A percentile compares a stretch with the other conserved stretches of the same genome.
phyloP scores from a whole-genome alignment of 1,140 invertebrate genomes.

The Brachionus paranguensis region DNA sequence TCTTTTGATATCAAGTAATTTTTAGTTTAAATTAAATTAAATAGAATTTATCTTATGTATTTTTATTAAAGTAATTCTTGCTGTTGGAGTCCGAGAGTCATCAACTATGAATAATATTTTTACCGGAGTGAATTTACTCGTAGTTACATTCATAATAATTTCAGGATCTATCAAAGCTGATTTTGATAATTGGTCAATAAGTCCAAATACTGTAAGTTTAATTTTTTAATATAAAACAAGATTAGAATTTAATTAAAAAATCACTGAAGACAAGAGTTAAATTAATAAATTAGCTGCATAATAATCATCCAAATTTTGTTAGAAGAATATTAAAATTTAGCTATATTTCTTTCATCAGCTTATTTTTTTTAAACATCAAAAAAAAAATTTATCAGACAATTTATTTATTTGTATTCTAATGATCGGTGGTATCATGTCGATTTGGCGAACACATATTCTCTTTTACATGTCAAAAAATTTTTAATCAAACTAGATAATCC shows the following conservation, averaged over 20 bases:
- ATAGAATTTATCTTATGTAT: not conserved
- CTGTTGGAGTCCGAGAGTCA: conserved; percentile 78
- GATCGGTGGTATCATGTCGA: too few species aligned
- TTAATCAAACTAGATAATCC: too few species aligned
- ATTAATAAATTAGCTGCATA: too few species aligned
- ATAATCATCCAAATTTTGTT: too few species aligned
- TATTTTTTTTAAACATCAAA: too few species aligned
- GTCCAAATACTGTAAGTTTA: conserved; percentile 50
- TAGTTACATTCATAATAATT: conserved; percentile 62
- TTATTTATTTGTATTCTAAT: too few species aligned
- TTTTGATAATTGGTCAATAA: conserved; percentile 55
- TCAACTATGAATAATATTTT: conserved; percentile 83
- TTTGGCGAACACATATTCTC: too few species aligned
- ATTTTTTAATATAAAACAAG: not conserved
- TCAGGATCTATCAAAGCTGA: conserved; percentile 55
- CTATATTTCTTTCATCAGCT: too few species aligned
- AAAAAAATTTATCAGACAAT: too few species aligned
- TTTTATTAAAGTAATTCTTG: conserved; percentile 60
- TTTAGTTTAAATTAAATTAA: not conserved
- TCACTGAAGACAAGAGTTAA: too few species aligned
- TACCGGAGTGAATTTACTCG: conserved; percentile 74
- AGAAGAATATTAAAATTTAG: too few species aligned
- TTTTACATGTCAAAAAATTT: too few species aligned
- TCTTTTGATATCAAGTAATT: conserved; percentile 50
- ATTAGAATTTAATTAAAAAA: not conserved